Conservation (phyloP, 2,113 vertebrate genomes). For the Dasyprocta punctata region DNA sequence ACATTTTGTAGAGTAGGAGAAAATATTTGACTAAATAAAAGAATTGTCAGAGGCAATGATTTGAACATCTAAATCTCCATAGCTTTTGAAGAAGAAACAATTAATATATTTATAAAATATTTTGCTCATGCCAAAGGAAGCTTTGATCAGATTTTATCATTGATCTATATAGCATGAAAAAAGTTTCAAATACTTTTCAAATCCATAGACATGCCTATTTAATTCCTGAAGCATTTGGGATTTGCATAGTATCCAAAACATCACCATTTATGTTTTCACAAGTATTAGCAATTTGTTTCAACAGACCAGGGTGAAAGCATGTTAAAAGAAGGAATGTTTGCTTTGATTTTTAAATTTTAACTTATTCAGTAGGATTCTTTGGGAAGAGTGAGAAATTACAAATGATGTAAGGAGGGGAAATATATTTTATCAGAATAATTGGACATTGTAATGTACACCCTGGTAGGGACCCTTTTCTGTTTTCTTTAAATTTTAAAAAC, state of each 20-base stretch:
- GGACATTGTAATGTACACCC: background rate
- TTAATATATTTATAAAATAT: slow-evolving; percentile 28
- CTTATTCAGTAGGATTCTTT: background rate
- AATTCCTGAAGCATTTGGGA: background rate
- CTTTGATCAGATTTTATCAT: slow-evolving; percentile 42
- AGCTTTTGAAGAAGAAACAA: slow-evolving; percentile 20
- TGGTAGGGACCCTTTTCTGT: background rate
- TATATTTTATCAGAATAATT: slow-evolving; percentile 48
- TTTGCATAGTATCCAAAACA: background rate
- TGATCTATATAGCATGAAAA: background rate
- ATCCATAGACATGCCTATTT: background rate
- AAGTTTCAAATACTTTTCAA: background rate
- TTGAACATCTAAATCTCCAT: background rate
- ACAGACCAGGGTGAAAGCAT: background rate
- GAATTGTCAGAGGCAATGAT: background rate
- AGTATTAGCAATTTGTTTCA: background rate
- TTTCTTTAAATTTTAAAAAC: background rate
- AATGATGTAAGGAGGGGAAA: background rate
- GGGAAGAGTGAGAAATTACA: background rate
- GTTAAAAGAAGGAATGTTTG: background rate
- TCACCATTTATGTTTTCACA: background rate
- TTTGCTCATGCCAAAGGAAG: background rate
- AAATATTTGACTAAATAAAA: background rate
- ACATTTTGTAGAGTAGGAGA: background rate
- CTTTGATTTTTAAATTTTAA: background rate